Percentiles rank a stretch among this genome's conserved stretches.
These are phyloP conservation scores for Megathymus violae DNA, from an alignment of 1,140 invertebrate species.

Conservation along the genomic window DNA sequence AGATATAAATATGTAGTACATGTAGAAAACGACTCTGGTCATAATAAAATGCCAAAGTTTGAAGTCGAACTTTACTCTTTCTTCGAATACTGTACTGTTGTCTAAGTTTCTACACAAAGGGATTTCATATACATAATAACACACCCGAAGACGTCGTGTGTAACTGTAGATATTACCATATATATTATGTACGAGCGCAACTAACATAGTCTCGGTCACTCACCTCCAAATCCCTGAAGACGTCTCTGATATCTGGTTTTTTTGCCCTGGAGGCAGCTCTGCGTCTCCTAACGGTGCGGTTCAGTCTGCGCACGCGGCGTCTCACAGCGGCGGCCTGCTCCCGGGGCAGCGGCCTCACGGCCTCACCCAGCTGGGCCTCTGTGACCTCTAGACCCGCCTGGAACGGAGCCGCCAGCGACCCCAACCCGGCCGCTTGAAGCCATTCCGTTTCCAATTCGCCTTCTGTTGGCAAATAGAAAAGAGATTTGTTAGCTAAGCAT, in stretches of 20 bases:
- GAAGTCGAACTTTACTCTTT: too few species aligned
- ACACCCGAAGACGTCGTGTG: too few species aligned
- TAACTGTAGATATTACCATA: too few species aligned
- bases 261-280: slow-evolving; percentile 82
- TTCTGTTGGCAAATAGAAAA: slow-evolving; percentile 68
- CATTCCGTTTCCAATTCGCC: slow-evolving; percentile 82
- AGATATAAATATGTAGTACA: too few species aligned
- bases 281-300: slow-evolving; percentile 90
- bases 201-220: too few species aligned
- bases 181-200: too few species aligned
- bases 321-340: slow-evolving; percentile 91
- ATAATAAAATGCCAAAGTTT: too few species aligned
- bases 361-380: slow-evolving; percentile 80
- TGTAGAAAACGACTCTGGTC: too few species aligned
- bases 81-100: too few species aligned
- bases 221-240: slow-evolving; percentile 91
- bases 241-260: slow-evolving; percentile 90
- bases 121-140: too few species aligned
- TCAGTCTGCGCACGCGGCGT: slow-evolving; percentile 89
- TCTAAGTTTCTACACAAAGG: too few species aligned
- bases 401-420: slow-evolving; percentile 77
- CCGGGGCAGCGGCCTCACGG: slow-evolving; percentile 78
- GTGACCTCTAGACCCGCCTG: slow-evolving; percentile 77
- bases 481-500: slow-evolving; percentile 6
- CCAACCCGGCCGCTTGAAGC: slow-evolving; percentile 78